A percentile compares a stretch with the other conserved stretches of the same genome.
Conservation (phyloP, 1,140 invertebrate genomes). For the Lordiphosa mommai region DNA sequence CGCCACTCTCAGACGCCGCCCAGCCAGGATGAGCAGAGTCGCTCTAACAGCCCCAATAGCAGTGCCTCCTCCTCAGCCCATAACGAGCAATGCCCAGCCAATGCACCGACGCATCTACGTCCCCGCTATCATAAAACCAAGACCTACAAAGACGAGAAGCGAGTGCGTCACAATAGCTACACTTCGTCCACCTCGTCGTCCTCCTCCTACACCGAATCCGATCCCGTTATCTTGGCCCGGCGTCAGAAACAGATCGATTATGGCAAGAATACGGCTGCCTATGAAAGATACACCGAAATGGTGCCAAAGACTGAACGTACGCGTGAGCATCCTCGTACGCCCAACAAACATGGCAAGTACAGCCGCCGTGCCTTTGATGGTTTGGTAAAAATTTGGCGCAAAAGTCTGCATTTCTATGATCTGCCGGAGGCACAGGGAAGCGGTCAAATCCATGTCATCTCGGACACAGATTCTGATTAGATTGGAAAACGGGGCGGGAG, state of each 20-base stretch:
- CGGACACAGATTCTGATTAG: conserved; percentile 65
- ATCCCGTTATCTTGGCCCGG: conserved; percentile 86
- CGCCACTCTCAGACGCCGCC: conserved; percentile 68
- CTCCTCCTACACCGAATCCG: conserved; percentile 84
- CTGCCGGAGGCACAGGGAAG: conserved; percentile 77
- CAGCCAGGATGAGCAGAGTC: conserved; percentile 50
- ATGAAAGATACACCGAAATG: conserved; percentile 87
- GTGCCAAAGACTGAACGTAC: conserved; percentile 84
- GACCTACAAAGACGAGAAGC: conserved; percentile 56
- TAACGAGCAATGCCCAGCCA: conserved; percentile 15
- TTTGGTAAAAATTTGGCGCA: conserved; percentile 91
- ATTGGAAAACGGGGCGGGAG: conserved; percentile 4
- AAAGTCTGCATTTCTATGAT: conserved; percentile 91
- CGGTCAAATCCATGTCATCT: conserved; percentile 12
- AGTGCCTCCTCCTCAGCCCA: conserved; percentile 40
- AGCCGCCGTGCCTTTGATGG: conserved; percentile 94
- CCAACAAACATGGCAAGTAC: conserved; percentile 92
- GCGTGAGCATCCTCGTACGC: conserved; percentile 90
- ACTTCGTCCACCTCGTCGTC: conserved; percentile 65
- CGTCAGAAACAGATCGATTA: conserved; percentile 97
- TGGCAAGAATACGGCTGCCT: conserved; percentile 95
- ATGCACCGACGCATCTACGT: conserved; percentile 1
- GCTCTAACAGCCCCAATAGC: conserved; percentile 66
- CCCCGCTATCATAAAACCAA: conserved; percentile 5
- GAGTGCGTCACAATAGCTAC: conserved; percentile 61